A percentile compares a stretch with the other conserved stretches of the same genome.
phyloP scores from a whole-genome alignment of 2,797 vertebrate genomes.

The Tachyglossus aculeatus region DNA sequence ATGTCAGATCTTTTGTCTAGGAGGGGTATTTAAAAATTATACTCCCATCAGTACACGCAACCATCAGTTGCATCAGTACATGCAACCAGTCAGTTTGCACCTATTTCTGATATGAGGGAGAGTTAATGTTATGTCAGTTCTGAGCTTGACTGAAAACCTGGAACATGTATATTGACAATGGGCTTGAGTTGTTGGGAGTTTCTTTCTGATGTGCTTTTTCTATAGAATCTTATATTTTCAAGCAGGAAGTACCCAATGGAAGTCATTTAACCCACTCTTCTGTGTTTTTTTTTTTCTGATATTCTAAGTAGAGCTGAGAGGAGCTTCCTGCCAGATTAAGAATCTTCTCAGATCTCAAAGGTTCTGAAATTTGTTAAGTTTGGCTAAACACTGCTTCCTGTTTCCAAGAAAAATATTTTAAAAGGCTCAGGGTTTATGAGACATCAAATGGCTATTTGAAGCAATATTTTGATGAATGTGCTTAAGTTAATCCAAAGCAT shows the following conservation, averaged over 20 bases:
- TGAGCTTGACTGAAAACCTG: background rate
- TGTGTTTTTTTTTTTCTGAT: background rate
- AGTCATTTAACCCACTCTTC: background rate
- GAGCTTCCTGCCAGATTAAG: background rate
- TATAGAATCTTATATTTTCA: background rate
- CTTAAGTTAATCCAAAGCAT: background rate
- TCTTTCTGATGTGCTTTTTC: too few species aligned
- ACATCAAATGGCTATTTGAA: background rate
- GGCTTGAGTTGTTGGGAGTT: background rate
- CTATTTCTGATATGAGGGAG: too few species aligned
- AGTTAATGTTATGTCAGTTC: background rate
- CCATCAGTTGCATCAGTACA: too few species aligned
- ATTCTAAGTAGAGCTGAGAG: background rate
- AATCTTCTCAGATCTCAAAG: background rate
- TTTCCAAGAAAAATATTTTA: background rate
- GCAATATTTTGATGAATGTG: background rate
- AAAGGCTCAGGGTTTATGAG: background rate
- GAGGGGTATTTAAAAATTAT: too few species aligned
- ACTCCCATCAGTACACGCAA: too few species aligned
- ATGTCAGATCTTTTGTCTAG: too few species aligned
- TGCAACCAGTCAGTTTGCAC: too few species aligned
- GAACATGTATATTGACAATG: background rate
- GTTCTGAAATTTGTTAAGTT: background rate
- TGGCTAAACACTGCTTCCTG: background rate
- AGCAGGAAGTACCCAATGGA: background rate